Evolutionary conservation across 2,888 invertebrate species (phyloP), one percentile per base, ranked within the genome.

Genomic region (Acanthopleura granulata): DNA sequence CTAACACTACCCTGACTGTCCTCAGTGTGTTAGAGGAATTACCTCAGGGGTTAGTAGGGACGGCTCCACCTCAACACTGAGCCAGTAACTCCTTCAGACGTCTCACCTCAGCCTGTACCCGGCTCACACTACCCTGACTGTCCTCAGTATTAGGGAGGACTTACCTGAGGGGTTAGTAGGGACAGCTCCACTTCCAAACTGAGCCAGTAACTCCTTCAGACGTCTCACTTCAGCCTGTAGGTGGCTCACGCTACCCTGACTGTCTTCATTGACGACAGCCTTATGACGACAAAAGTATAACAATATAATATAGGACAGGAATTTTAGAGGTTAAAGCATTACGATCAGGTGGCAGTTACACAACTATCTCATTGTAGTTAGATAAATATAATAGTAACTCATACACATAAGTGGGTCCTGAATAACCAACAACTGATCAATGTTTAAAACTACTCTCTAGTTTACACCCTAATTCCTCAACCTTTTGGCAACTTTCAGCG

Each of bases 221-320:
- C 86, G 78, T 18, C 81, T 79, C 49, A 91, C 89, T 77, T 90
- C 90, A 18, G 82, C 83, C 76, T 90, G 89, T 30, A 90, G 84
- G 4, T 86, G 85, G 16, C 80, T 76, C 0, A 91, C 83, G 70
- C 87, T 88, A 12, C 90, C 89, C 14, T 85, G 84, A 9, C 89
- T 84, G 79, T 91, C 89, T 77, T 91, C 91, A 82, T 91, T 91
- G 22, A 90, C 83, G 6, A 87, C 83, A 16, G 90, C 90, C 84
- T 89, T 16, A 75, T 76, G 49, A 62, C 12, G n/a, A 66, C 29
- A 66, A 25, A 74, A 29, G 18, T 72, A 66, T 29, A 40, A 40
- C n/a, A n/a, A n/a, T n/a, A n/a, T n/a, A 40, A 40, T 9, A 40
- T 6, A 40, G 9, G 40, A 6, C 40, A 40, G 3, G 40, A 40